These are phyloP conservation scores for Florisuga fusca DNA, from an alignment of 2,797 vertebrate species.

Conservation along the genomic window DNA sequence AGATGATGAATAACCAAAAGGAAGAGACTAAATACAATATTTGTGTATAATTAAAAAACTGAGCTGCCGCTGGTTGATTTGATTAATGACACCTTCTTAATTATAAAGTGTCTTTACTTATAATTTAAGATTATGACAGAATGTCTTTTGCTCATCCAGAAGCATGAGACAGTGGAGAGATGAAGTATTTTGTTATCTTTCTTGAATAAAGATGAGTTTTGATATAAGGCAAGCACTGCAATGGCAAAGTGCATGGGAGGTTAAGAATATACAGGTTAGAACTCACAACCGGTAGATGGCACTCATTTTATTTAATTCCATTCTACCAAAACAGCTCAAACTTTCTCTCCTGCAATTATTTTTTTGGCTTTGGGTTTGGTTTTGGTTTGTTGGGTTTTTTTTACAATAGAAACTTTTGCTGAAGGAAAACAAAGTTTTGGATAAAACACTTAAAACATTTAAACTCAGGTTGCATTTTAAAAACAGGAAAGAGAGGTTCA, in stretches of 20 bases:
- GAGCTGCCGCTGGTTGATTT: conserved; percentile 68
- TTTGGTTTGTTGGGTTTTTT: neutral
- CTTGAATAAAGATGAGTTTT: conserved; percentile 63
- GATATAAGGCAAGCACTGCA: neutral
- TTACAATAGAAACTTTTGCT: neutral
- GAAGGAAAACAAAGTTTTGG: neutral
- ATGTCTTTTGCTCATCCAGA: conserved; percentile 51
- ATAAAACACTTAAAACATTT: neutral
- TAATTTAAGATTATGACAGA: conserved; percentile 59
- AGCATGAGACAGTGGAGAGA: conserved; percentile 46
- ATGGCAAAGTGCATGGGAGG: conserved; percentile 30
- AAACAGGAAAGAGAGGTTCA: neutral
- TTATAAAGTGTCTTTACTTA: conserved; percentile 69
- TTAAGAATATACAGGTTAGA: conserved; percentile 18
- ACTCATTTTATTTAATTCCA: conserved; percentile 65
- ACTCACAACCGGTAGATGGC: conserved; percentile 69
- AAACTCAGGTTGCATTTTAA: neutral
- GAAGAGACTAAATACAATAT: conserved; percentile 69
- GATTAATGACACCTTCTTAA: conserved; percentile 73
- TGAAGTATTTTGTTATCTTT: conserved; percentile 58
- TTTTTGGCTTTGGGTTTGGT: neutral
- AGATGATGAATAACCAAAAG: conserved; percentile 71
- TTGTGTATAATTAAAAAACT: conserved; percentile 73
- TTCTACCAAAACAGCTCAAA: neutral
- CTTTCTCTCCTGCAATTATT: neutral